Conservation (phyloP, 2,113 vertebrate genomes). For the Malurus melanocephalus region DNA sequence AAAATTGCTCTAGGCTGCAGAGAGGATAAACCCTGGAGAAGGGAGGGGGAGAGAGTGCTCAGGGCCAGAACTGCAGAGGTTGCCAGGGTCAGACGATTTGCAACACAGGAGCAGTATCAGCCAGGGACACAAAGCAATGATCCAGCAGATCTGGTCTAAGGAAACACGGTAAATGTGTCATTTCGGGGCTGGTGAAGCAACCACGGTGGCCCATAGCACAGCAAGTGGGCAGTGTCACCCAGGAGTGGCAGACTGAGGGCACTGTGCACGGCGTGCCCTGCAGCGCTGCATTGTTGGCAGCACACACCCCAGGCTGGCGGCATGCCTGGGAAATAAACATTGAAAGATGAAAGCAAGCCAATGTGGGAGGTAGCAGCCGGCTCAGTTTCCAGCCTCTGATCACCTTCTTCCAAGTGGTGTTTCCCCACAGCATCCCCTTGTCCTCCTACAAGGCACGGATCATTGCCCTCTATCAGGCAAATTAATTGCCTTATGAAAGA, state of each 20-base stretch:
- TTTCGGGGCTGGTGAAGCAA: not conserved
- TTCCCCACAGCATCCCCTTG: not conserved
- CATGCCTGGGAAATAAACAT: not conserved
- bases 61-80: not conserved
- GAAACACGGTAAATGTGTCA: not conserved
- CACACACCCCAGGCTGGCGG: not conserved
- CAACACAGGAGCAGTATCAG: not conserved
- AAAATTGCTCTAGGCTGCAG: not conserved
- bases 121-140: not conserved
- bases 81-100: not conserved
- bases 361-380: not conserved
- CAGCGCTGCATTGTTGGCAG: not conserved
- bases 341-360: slow-evolving; percentile 19
- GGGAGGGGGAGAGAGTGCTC: not conserved
- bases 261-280: not conserved
- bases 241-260: not conserved
- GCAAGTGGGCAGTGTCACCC: not conserved
- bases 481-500: not conserved
- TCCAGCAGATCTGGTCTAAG: not conserved
- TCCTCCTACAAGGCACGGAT: not conserved
- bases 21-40: not conserved
- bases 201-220: not conserved
- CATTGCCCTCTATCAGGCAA: not conserved
- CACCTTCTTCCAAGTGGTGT: slow-evolving; percentile 22
- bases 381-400: slow-evolving; percentile 24